Evolutionary conservation across 2,113 vertebrate species (phyloP), one percentile per base, ranked within the genome.

Genomic region (Neogobius melanostomus): DNA sequence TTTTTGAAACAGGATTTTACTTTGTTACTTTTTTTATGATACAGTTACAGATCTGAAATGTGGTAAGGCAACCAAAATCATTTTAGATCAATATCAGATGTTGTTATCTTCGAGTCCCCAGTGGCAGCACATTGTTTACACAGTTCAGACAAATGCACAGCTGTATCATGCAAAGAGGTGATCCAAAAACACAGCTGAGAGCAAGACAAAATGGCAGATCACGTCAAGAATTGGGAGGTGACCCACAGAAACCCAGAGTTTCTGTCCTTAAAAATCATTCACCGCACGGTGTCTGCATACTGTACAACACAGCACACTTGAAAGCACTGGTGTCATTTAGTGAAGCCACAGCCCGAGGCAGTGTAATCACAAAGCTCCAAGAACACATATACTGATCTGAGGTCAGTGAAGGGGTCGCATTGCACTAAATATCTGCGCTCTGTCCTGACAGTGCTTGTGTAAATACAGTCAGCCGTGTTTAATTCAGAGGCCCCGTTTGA

Each of bases 311-410:
- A 78, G 62, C 79, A 67, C 45, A 47, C 50, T 17, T 21, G 45
- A 63, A 76, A 82, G 79, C 72, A 71, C 71, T 82, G 65, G 68
- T 66, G 69, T 42, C 43, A 59, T 85, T 53, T 62, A 61, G 75
- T 82, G 36, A 53, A 71, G 71, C 71, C 71, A 43, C 10, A 17
- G 75, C 69, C 72, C 11, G 47, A 65, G 75, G 80, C 47, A 45
- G 11, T 51, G 65, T 77, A 76, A 87, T 85, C 77, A 82, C 71
- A 89, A 80, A 82, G 76, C 68, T 64, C 70, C 68, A 67, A 69
- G 70, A 61, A 74, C 64, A 74, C 53, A 79, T 73, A 76, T 74
- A 73, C 79, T 76, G 67, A 76, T 86, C 64, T 77, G 75, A 57
- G 64, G 67, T 83, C 82, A 75, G 68, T 79, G 57, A 69, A 71